Evolutionary conservation across 2,797 vertebrate species (phyloP), one percentile per base, ranked within the genome.

Genomic region (Acropternis orthonyx): DNA sequence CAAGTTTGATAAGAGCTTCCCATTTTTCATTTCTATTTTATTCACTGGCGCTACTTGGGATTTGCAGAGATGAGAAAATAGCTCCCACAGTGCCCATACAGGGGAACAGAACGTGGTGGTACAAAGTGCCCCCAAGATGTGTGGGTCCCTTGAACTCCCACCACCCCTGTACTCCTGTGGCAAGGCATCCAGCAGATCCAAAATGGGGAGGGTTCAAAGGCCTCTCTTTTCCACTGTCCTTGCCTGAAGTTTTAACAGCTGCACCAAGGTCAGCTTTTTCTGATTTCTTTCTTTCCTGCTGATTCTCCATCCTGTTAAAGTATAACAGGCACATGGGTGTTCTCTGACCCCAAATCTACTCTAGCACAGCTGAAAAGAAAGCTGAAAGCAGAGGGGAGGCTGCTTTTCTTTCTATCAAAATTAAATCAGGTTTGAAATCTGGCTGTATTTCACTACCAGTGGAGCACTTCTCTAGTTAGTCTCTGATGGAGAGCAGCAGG

Each of bases 151-250:
- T 80, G 39, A 92, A 67, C 73, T 75, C 49, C 56, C 76, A 66
- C 12, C 55, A 12, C 44, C 73, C 18, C 37, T 2, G 3, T 46
- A 13, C 6, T 81, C 67, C 62, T 77, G 56, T n/a, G 66, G 49
- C n/a, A 62, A 72, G 55, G 30, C 52, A 44, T 23, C 93, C 95
- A 89, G 65, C 81, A 49, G 79, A 87, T 92, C 44, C 76, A 43
- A 83, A 95, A 95, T 85, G 41, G 68, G 54, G 26, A 91, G 78
- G 89, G 76, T 85, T 97, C 88, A 95, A 95, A 96, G 93, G 15
- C 37, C 15, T 44, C 27, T 67, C 41, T 83, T 69, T 81, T 63
- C 81, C 0, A 0, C 55, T 65, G 34, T 79, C 91, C 80, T 89
- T 71, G 61, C 41, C 78, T 79, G 58, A 78, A 92, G 63, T 75